Base-by-base conservation (phyloP, 1,140 invertebrate genomes). In the Acyrthosiphon pisum region DNA sequence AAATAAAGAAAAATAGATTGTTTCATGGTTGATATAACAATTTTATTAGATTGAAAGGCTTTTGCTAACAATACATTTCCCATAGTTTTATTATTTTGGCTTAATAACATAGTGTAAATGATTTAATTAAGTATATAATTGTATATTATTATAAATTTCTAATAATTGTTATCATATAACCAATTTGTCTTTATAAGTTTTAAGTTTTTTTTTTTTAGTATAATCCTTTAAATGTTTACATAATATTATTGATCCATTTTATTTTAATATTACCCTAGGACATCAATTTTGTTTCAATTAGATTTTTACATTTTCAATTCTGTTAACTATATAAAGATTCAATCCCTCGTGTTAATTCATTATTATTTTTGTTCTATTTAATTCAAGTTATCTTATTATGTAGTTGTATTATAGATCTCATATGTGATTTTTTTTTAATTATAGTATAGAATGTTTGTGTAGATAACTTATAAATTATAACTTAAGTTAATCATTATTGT, bases 381-480 rank as follows among this genome's bases (percentile, higher is more conserved):
- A 23, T 83, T 83, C 18, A 37, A 83, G 20, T 83, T 83, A 81
- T 84, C 9, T 41, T 41, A 84, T 84, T 41, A 30, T 41, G 41
- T 84, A 41, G 83, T 84, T 44, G 22, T 84, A 44, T 41, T 44
- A 84, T 84, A 84, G 83, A 84, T 84, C 83, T 84, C 83, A 84
- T 68, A 68, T 84, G 22, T 44, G 83, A 44, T 84, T 84, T 84
- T 84, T 84, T 84, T 83, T 84, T 84, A 76, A n/a, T 35, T 76
- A 76, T 76, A 76, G 30, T n/a, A 18, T 76, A 76, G 14, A 76
- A 26, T 44, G 8, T 84, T n/a, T n/a, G 30, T 68, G 60, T 68
- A 68, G 60, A 68, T 68, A 81, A 81, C n/a, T 76, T 76, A 76
- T 50, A 50, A 50, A 11, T 50, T 50, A 50, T 50, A 18, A 50